These are phyloP conservation scores for Psophia crepitans DNA, from an alignment of 2,113 vertebrate species.

Conservation along the genomic window DNA sequence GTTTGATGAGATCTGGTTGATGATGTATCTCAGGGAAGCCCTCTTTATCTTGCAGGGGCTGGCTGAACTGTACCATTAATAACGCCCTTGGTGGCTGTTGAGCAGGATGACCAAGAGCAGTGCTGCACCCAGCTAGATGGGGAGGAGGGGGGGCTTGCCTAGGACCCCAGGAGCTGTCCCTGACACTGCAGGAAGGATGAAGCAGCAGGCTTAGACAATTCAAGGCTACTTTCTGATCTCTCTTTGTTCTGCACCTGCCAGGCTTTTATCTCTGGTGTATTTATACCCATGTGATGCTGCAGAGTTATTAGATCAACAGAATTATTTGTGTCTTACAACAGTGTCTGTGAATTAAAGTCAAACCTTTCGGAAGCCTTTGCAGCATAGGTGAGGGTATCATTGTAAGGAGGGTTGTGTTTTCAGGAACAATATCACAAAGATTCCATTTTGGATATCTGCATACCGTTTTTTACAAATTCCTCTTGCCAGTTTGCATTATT, in stretches of 20 bases:
- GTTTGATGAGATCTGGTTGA: background rate
- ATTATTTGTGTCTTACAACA: background rate
- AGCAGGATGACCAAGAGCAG: background rate
- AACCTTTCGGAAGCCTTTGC: background rate
- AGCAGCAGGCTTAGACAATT: background rate
- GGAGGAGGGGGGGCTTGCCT: background rate
- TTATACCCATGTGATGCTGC: no score
- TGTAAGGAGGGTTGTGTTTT: background rate
- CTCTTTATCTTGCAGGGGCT: background rate
- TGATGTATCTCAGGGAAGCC: background rate
- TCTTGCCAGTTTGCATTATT: background rate
- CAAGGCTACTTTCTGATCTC: background rate
- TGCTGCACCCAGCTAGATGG: no score
- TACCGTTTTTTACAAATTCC: background rate
- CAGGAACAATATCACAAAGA: background rate
- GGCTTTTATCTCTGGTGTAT: background rate
- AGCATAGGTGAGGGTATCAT: background rate
- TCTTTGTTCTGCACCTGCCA: background rate
- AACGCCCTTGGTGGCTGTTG: accelerated
- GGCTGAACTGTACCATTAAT: background rate
- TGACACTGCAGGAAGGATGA: background rate
- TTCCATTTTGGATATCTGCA: background rate
- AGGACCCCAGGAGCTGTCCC: background rate
- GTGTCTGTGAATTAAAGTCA: background rate
- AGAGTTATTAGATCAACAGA: background rate